phyloP scores from a whole-genome alignment of 2,797 vertebrate species.

The Alauda arvensis region DNA sequence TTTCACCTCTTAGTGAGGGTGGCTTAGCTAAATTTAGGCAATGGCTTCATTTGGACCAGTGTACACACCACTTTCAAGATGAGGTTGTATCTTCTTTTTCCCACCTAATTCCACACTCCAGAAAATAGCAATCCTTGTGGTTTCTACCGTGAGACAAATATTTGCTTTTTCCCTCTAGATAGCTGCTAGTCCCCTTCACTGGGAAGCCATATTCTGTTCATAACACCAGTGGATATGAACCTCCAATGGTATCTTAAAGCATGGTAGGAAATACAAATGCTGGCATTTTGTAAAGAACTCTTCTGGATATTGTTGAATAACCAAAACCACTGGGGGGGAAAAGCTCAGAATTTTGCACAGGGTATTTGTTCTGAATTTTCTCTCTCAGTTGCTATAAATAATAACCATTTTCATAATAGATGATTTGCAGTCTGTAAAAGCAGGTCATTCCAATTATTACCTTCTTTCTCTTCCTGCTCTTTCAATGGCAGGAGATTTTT shows the following conservation, averaged over 20 bases:
- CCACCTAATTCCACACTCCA: neutral
- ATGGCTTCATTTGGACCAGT: neutral
- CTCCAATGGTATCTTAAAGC: neutral
- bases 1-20: neutral
- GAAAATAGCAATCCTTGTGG: neutral
- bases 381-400: conserved; percentile 30
- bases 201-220: neutral
- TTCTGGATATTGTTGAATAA: neutral
- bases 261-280: neutral
- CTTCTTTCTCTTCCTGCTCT: neutral
- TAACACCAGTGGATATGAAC: neutral
- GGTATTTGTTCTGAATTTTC: neutral
- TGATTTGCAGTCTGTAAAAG: conserved; percentile 31
- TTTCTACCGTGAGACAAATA: neutral
- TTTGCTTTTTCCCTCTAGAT: neutral
- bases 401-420: conserved; percentile 43
- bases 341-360: neutral
- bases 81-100: neutral
- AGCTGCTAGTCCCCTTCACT: neutral
- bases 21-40: neutral
- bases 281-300: neutral
- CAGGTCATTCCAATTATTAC: conserved; percentile 22
- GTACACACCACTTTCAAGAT: neutral
- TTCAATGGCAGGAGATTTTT: neutral
- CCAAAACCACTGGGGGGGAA: neutral